A percentile compares a stretch with the other conserved stretches of the same genome.
Evolutionary conservation across 1,140 invertebrate genomes (phyloP).

Genomic region (Caligus rogercresseyi): DNA sequence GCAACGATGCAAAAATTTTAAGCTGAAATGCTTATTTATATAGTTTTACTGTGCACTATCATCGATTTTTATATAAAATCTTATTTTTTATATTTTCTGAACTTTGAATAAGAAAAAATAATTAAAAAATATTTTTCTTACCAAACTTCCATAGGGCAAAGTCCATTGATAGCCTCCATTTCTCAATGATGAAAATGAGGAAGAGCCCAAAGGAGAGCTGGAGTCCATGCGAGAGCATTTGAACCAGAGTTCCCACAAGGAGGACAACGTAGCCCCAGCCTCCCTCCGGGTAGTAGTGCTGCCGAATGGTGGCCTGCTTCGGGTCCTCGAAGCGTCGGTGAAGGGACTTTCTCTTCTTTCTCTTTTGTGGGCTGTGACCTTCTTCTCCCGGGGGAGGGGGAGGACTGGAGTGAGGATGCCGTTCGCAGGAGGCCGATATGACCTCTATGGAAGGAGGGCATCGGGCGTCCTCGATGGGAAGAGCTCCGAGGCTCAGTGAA

Average conservation of each 20-base stretch:
- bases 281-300: slow-evolving; percentile 54
- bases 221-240: slow-evolving; percentile 2
- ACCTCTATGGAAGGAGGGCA: too few species aligned
- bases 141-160: not conserved
- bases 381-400: not conserved
- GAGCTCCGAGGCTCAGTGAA: not conserved
- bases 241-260: slow-evolving; percentile 21
- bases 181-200: not conserved
- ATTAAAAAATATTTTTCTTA: too few species aligned
- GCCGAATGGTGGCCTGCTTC: slow-evolving; percentile 25
- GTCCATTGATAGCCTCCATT: not conserved
- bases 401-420: not conserved
- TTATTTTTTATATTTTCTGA: too few species aligned
- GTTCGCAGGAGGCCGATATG: not conserved
- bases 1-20: too few species aligned
- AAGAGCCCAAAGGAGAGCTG: slow-evolving; percentile 6
- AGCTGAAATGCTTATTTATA: too few species aligned
- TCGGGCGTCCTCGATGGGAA: not conserved
- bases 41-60: too few species aligned
- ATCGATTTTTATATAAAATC: too few species aligned
- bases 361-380: not conserved
- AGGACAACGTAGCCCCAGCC: slow-evolving; percentile 53
- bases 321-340: not conserved
- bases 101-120: too few species aligned
- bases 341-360: too few species aligned